These are phyloP conservation scores for Eumerus sabulonum DNA, from an alignment of 2,888 invertebrate genomes.

Conservation along the genomic window DNA sequence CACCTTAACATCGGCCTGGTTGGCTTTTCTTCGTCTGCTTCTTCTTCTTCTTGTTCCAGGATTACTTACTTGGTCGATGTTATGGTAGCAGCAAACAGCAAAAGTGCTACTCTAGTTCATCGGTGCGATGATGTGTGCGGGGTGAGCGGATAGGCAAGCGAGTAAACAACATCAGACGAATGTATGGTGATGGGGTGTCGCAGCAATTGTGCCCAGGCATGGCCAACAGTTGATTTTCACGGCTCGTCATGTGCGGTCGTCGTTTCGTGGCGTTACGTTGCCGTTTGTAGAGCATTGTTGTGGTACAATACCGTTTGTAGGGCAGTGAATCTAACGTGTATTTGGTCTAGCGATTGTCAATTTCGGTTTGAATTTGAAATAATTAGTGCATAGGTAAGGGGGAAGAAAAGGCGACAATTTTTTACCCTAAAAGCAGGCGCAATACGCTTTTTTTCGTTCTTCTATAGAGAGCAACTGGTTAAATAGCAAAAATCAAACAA, in stretches of 20 bases:
- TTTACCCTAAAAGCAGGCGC: not conserved
- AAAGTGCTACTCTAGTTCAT: not conserved
- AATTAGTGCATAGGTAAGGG: slow-evolving; percentile 9
- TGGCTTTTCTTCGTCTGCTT: slow-evolving; percentile 28
- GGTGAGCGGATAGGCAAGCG: not conserved
- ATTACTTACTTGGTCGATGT: not conserved
- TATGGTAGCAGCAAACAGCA: slow-evolving; percentile 16
- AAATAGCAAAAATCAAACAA: slow-evolving; percentile 47
- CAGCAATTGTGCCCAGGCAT: slow-evolving; percentile 64
- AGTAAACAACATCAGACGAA: slow-evolving; percentile 25
- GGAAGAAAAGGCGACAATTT: slow-evolving; percentile 6
- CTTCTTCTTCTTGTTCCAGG: no score
- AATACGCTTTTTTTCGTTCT: slow-evolving; percentile 30
- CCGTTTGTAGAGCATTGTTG: not conserved
- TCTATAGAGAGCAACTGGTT: slow-evolving; percentile 31
- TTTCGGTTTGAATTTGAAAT: slow-evolving; percentile 17
- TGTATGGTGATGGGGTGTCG: slow-evolving; percentile 54
- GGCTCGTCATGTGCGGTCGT: slow-evolving; percentile 64
- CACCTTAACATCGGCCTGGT: slow-evolving; percentile 25
- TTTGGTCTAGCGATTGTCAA: slow-evolving; percentile 31
- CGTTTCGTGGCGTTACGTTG: slow-evolving; percentile 9
- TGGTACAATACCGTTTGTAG: slow-evolving; percentile 20
- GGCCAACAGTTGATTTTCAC: slow-evolving; percentile 66
- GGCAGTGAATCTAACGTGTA: slow-evolving; percentile 7
- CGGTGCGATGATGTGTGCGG: slow-evolving; percentile 29